Evolutionary conservation across 2,113 vertebrate species (phyloP), one percentile per base, ranked within the genome.

Genomic region (Zosterops lateralis): DNA sequence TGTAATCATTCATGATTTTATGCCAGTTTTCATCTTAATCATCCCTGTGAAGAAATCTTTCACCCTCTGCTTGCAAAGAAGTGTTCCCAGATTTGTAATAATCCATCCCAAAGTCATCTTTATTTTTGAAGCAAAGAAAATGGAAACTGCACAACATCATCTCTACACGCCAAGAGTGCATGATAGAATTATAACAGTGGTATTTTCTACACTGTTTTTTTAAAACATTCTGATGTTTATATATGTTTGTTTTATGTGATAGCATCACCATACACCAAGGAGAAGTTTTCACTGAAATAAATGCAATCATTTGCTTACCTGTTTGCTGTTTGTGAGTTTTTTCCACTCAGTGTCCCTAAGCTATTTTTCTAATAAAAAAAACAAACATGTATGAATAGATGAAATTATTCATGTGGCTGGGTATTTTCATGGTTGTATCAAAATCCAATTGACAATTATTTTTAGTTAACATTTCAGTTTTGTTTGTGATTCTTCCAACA

Each of bases 81-180:
- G 17, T 22, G 7, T n/a, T 62, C 70, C 15, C 25, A 70, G 25
- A 44, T 54, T 91, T 68, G 57, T 78, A 84, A 84, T 60, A 64
- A 45, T 40, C 44, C 66, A 12, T 42, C 34, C 44, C 22, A 76
- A 45, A 62, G 15, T 5, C 5, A 38, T 21, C 17, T 34, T 64
- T 64, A 53, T n/a, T 81, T 93, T 57, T 42, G 17, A 45, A 65
- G 12, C 12, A 71, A 19, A 66, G 14, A 71, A 84, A 67, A 17
- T 50, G 14, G 7, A 87, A 87, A 45, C 50, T 5, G 24, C 50
- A 20, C 4, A 50, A 31, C 10, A 79, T 32, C 3, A 1, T 22
- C 3, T 24, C 25, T 56, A n/a, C 20, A 32, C 0, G 0, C 10
- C 24, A 75, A 28, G 12, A 75, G 3, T 51, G 6, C 4, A 11